Conservation (phyloP, 1,140 invertebrate species). For the Leucophenga varia region DNA sequence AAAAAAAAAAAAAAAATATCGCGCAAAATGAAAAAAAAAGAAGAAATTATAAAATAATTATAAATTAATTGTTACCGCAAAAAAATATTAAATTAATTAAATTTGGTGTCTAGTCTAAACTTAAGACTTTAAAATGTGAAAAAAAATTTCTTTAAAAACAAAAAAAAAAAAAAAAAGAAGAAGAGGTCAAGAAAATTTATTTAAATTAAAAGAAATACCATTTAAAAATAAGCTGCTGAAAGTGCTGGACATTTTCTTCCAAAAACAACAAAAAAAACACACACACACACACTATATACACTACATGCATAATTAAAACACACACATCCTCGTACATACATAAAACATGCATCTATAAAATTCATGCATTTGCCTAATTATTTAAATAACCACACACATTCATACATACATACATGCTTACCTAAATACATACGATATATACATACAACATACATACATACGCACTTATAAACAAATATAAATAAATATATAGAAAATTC, state of each 20-base stretch:
- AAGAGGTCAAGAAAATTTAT: slow-evolving; percentile 13
- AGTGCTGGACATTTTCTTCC: slow-evolving; percentile 55
- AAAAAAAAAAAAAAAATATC: slow-evolving; percentile 22
- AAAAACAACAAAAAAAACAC: slow-evolving; percentile 23
- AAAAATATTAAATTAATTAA: slow-evolving; percentile 32
- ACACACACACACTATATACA: slow-evolving; percentile 17
- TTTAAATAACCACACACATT: slow-evolving; percentile 26
- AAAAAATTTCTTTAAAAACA: slow-evolving; percentile 45
- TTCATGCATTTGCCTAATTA: no score
- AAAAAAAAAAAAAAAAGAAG: slow-evolving; percentile 5
- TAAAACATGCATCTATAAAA: neutral
- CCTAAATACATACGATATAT: slow-evolving; percentile 9
- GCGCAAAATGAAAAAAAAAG: slow-evolving; percentile 27
- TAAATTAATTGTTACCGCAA: slow-evolving; percentile 13
- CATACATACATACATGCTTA: slow-evolving; percentile 10
- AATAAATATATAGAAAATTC: no score
- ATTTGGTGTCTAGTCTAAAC: slow-evolving; percentile 54
- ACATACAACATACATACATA: slow-evolving; percentile 17
- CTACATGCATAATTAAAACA: no score
- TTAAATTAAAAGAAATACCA: slow-evolving; percentile 9
- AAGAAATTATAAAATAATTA: slow-evolving; percentile 27
- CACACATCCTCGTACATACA: slow-evolving; percentile 17
- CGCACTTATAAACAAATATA: slow-evolving; percentile 6
- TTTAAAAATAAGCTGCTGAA: slow-evolving; percentile 52
- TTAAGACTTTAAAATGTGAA: slow-evolving; percentile 46